Conservation (phyloP, 2,888 invertebrate genomes). For the Nemapogon koenigi region DNA sequence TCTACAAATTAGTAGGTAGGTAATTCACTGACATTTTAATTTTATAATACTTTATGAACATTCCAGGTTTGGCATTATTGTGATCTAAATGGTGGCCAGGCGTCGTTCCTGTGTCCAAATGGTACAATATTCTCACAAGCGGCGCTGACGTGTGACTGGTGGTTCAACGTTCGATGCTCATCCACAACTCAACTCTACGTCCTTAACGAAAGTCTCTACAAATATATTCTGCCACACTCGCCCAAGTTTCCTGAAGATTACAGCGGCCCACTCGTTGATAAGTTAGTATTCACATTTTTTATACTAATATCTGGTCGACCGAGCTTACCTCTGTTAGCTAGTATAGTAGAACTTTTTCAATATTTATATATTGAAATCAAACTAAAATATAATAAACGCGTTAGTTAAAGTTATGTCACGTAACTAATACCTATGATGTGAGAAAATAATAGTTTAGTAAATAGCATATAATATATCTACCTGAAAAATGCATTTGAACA, state of each 20-base stretch:
- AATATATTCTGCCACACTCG: slow-evolving; percentile 84
- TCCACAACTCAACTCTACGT: slow-evolving; percentile 86
- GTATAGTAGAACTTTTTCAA: too few relatives aligned
- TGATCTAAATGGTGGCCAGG: slow-evolving; percentile 88
- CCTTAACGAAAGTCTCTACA: slow-evolving; percentile 86
- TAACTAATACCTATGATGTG: too few relatives aligned
- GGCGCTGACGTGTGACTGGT: slow-evolving; percentile 89
- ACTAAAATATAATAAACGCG: too few relatives aligned
- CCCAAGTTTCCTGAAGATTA: slow-evolving; percentile 92
- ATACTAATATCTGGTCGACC: neutral
- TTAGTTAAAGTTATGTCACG: too few relatives aligned
- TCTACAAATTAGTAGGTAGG: too few relatives aligned
- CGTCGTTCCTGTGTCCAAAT: slow-evolving; percentile 88
- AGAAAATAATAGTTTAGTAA: too few relatives aligned
- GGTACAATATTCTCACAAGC: slow-evolving; percentile 92
- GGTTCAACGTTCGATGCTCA: slow-evolving; percentile 89
- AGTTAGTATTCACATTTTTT: slow-evolving; percentile 50
- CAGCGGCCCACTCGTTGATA: slow-evolving; percentile 86
- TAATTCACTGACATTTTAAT: too few relatives aligned
- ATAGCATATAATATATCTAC: too few relatives aligned
- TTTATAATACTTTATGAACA: too few relatives aligned
- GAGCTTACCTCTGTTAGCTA: too few relatives aligned
- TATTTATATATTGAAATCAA: too few relatives aligned
- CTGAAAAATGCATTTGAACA: too few relatives aligned
- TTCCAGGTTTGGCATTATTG: slow-evolving; percentile 90